Evolutionary conservation across 2,888 invertebrate species (phyloP).

Genomic region (Marronus borbonicus): DNA sequence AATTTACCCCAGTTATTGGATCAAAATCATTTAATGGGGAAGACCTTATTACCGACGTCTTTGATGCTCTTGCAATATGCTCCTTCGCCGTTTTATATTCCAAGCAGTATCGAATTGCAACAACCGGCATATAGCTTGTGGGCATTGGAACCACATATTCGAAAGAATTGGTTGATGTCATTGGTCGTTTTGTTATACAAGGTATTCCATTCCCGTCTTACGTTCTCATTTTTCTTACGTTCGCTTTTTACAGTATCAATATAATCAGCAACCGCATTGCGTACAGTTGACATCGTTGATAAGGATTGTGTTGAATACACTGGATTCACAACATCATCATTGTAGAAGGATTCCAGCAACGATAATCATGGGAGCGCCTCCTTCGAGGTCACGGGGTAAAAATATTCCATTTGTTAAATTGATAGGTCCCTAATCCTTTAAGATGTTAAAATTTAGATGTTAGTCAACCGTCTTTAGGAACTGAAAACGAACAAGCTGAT

Average conservation of each 20-base stretch:
- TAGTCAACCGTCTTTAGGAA: conserved; percentile 83
- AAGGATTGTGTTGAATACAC: conserved; percentile 90
- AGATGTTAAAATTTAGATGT: conserved; percentile 72
- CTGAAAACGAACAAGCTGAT: conserved; percentile 76
- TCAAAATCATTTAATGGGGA: conserved; percentile 95
- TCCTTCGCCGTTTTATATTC: conserved; percentile 81
- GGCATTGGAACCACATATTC: conserved; percentile 87
- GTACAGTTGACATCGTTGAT: conserved; percentile 85
- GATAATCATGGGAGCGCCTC: conserved; percentile 82
- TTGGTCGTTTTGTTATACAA: conserved; percentile 95
- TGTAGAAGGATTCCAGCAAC: conserved; percentile 89
- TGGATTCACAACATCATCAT: conserved; percentile 92
- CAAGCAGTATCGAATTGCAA: conserved; percentile 73
- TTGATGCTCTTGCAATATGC: conserved; percentile 86
- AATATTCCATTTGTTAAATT: not conserved
- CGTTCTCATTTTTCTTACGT: not conserved
- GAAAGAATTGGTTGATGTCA: conserved; percentile 95
- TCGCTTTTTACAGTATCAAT: conserved; percentile 78
- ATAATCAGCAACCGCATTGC: conserved; percentile 80
- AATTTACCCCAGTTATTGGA: conserved; percentile 95
- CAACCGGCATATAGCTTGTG: conserved; percentile 89
- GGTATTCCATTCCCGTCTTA: conserved; percentile 71
- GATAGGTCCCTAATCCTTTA: not conserved
- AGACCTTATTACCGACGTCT: conserved; percentile 88
- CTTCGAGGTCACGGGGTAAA: conserved; percentile 78